Percentiles rank a stretch among this genome's conserved stretches.
phyloP scores from a whole-genome alignment of 2,113 vertebrate genomes.

The Symphodus melops region DNA sequence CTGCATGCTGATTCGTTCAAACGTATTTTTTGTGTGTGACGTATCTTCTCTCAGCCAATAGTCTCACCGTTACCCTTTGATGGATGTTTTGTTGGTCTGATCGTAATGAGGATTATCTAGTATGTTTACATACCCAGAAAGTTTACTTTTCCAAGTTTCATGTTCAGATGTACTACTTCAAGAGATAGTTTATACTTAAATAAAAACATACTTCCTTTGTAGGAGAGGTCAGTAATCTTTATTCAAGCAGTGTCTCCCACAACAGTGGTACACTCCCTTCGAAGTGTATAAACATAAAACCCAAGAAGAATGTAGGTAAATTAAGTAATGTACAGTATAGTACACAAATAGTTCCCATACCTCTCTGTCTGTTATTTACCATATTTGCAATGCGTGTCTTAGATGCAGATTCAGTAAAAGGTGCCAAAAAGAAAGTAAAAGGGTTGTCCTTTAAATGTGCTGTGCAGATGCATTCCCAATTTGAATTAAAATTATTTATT shows the following conservation, averaged over 20 bases:
- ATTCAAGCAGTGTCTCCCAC: neutral
- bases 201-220: neutral
- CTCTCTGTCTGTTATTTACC: neutral
- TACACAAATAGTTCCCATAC: no score
- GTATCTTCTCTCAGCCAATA: slow-evolving; percentile 45
- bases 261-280: neutral
- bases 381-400: neutral
- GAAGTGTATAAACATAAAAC: neutral
- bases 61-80: slow-evolving; percentile 17
- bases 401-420: neutral
- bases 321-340: neutral
- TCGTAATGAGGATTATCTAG: slow-evolving; percentile 20
- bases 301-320: neutral
- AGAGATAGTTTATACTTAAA: no score
- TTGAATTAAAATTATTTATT: neutral
- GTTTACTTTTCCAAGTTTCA: slow-evolving; percentile 30
- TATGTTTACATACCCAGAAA: slow-evolving; percentile 59
- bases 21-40: neutral
- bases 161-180: neutral
- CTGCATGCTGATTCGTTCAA: slow-evolving; percentile 54
- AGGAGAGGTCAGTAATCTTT: neutral
- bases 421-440: neutral
- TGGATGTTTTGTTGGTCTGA: slow-evolving; percentile 29
- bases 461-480: neutral
- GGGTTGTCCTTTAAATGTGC: neutral